These are phyloP conservation scores for Stichopus chloronotus DNA, from an alignment of 35 echinoderm and acorn worm genomes.

Conservation along the genomic window DNA sequence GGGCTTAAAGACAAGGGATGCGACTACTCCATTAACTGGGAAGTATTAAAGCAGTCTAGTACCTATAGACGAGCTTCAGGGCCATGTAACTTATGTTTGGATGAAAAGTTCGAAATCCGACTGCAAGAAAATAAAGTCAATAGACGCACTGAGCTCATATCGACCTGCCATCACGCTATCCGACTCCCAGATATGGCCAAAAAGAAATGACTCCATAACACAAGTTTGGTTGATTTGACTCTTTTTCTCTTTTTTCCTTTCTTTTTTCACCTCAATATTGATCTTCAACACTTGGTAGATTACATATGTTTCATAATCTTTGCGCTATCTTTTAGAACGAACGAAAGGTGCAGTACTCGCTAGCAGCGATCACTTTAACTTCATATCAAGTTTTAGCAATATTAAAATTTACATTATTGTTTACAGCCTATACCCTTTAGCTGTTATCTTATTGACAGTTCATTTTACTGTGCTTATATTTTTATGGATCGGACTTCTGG, in stretches of 20 bases:
- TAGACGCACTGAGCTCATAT: too few relatives aligned
- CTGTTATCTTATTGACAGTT: neutral
- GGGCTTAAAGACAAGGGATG: too few relatives aligned
- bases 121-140: too few relatives aligned
- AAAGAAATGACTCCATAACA: neutral
- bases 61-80: too few relatives aligned
- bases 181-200: neutral
- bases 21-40: too few relatives aligned
- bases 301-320: neutral
- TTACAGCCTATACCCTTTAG: neutral
- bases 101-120: too few relatives aligned
- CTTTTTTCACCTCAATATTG: constrained; percentile 3
- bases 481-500: neutral
- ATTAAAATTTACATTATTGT: neutral
- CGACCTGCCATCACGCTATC: too few relatives aligned
- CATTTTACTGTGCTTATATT: neutral
- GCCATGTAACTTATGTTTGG: too few relatives aligned
- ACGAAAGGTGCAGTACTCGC: neutral
- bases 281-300: neutral
- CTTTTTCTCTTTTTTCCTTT: neutral
- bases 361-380: neutral
- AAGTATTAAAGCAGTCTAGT: too few relatives aligned
- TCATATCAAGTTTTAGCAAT: neutral
- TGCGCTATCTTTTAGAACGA: neutral
- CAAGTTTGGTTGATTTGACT: neutral